Evolutionary conservation across 2,113 vertebrate genomes (phyloP), one percentile per base, ranked within the genome.

Genomic region (Taxidea taxus): DNA sequence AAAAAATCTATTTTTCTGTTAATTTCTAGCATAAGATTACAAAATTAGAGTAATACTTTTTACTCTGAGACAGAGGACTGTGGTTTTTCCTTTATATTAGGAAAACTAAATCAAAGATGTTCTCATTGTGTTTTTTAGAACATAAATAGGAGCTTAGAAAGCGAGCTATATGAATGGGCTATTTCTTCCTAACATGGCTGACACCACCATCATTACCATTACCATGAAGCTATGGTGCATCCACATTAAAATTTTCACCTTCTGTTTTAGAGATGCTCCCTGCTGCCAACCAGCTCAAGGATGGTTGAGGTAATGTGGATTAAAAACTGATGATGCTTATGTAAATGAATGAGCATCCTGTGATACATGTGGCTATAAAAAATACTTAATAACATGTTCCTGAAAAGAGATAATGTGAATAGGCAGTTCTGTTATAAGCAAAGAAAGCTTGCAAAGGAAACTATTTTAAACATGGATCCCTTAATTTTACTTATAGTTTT

Each of bases 401-500:
- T 95, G 56, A 94, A 95, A 34, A 90, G 27, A 78, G 31, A n/a
- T 0, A 34, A 75, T 74, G 49, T 77, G 27, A 87, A 20, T 13
- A 58, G 14, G 51, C 5, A 81, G 15, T 68, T 87, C 31, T 64
- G 8, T 29, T 81, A 14, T 39, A 90, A 87, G 49, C 14, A 56
- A 84, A 94, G 77, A 80, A 54, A 68, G 6, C 15, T 64, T 10
- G 49, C 42, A 91, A 81, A 87, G 54, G 7, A 95, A 96, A 75
- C 12, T 54, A 77, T 37, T 89, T 90, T 4, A 37, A 75, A 34
- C 15, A 44, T 13, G 0, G 68, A 78, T 66, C 9, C 20, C 7
- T 83, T 56, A 12, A n/a, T 92, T 97, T 94, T 90, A 2, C 60
- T 86, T 86, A 81, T 56, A 77, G 56, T 86, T 91, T 86, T 85